These are phyloP conservation scores for Gerris buenoi DNA, from an alignment of 1,140 invertebrate genomes.

Conservation along the genomic window DNA sequence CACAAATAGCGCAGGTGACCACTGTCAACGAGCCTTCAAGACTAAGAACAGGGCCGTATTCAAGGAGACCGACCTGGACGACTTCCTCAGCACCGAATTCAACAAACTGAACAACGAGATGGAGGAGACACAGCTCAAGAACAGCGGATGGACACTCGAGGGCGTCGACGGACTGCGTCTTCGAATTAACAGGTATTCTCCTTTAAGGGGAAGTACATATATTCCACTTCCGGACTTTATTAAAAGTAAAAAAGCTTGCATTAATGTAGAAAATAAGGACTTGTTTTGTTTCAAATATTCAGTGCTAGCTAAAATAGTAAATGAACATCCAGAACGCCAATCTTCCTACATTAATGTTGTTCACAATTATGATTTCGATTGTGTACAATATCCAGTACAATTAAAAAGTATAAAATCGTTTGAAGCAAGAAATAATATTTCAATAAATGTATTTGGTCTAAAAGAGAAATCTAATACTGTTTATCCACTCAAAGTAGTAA, in stretches of 20 bases:
- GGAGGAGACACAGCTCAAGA: background rate
- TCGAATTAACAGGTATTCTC: background rate
- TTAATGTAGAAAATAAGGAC: background rate
- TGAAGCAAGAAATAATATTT: background rate
- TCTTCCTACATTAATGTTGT: background rate
- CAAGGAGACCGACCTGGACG: background rate
- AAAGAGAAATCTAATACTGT: background rate
- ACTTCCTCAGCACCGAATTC: background rate
- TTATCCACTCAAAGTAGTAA: background rate
- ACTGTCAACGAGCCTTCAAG: background rate
- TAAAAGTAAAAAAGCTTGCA: background rate
- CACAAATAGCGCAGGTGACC: background rate
- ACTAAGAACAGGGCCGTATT: background rate
- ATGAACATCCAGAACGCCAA: background rate
- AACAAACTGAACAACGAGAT: background rate
- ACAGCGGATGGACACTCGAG: background rate
- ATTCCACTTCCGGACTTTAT: background rate
- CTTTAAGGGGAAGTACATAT: background rate
- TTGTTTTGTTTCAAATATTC: background rate
- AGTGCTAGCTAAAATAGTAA: background rate
- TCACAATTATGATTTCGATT: background rate
- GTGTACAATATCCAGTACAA: background rate
- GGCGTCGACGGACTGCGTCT: background rate
- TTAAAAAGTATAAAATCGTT: background rate
- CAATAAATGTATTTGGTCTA: background rate